Conservation (phyloP, 2,113 vertebrate species). For the Triplophysa rosa region DNA sequence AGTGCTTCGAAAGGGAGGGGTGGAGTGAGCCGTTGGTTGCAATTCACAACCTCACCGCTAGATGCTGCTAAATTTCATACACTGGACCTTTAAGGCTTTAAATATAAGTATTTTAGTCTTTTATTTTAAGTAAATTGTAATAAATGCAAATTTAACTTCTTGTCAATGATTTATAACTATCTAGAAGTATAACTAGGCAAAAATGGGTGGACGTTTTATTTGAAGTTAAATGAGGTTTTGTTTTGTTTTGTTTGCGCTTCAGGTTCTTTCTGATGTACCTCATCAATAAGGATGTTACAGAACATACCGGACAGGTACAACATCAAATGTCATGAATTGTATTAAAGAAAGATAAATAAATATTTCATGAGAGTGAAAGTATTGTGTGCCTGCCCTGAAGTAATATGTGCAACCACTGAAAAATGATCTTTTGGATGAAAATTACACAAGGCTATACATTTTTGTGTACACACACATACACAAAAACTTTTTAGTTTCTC, state of each 20-base stretch:
- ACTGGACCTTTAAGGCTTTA: no score
- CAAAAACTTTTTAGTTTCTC: not conserved
- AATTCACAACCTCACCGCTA: no score
- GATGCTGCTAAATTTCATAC: no score
- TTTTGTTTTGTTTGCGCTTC: slow-evolving; percentile 33
- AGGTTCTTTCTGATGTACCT: slow-evolving; percentile 79
- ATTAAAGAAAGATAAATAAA: slow-evolving; percentile 9
- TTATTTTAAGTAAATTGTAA: no score
- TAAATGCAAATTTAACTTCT: no score
- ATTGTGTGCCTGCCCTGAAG: not conserved
- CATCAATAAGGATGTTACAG: slow-evolving; percentile 78
- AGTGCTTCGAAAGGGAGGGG: no score
- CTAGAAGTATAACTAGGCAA: not conserved
- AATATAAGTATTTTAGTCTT: no score
- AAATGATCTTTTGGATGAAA: not conserved
- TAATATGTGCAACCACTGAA: not conserved
- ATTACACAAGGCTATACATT: not conserved
- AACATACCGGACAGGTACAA: slow-evolving; percentile 77
- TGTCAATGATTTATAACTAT: no score
- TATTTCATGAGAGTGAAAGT: not conserved
- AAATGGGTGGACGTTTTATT: not conserved
- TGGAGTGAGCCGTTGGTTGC: no score
- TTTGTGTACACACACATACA: not conserved
- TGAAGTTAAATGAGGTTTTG: not conserved
- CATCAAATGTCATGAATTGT: not conserved